A percentile compares a stretch with the other conserved stretches of the same genome.
Conservation (phyloP, 2,888 invertebrate species). For the Mesorhabditis spiculigera region DNA sequence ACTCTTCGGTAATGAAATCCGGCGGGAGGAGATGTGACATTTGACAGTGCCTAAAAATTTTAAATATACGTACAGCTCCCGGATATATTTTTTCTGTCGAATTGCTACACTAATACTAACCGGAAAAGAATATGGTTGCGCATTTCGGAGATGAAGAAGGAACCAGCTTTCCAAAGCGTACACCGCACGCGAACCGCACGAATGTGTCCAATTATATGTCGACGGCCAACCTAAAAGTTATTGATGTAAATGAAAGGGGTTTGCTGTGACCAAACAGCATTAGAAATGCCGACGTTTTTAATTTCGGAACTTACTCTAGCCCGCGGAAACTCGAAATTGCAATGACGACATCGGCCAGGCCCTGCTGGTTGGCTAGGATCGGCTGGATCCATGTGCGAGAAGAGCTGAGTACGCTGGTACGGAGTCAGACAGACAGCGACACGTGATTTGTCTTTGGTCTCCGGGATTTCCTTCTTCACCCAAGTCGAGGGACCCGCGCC, state of each 20-base stretch:
- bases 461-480: not conserved
- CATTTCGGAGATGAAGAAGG: slow-evolving; percentile 3
- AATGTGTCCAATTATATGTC: not conserved
- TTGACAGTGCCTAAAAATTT: not conserved
- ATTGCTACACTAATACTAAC: not conserved
- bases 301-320: not conserved
- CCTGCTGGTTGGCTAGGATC: not conserved
- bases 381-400: not conserved
- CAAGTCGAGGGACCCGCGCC: not conserved
- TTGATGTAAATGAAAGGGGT: too few relatives aligned
- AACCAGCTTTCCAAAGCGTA: not conserved
- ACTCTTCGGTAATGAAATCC: too few relatives aligned
- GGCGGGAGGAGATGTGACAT: too few relatives aligned
- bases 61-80: too few relatives aligned
- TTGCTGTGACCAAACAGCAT: too few relatives aligned
- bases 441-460: not conserved
- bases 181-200: not conserved
- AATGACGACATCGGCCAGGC: not conserved
- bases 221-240: not conserved
- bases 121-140: not conserved
- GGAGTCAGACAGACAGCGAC: not conserved
- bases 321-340: not conserved
- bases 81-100: not conserved
- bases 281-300: not conserved
- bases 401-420: slow-evolving; percentile 1